Base-by-base conservation (phyloP, 2,888 invertebrate species). In the Diogma glabrata region DNA sequence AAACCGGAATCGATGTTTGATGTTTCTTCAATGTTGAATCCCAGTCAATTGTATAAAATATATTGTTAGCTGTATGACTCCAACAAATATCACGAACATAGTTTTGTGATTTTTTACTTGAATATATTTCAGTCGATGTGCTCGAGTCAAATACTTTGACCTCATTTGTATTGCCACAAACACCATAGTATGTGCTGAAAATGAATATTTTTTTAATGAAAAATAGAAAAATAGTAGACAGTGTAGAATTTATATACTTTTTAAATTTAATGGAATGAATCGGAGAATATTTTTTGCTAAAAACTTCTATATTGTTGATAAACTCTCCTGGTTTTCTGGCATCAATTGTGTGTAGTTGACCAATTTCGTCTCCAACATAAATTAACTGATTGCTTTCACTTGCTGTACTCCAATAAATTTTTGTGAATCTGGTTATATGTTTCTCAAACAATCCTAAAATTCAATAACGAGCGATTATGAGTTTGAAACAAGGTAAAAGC, bases 51-150 rank as follows among this genome's bases (percentile, higher is more conserved):
- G 60, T 60, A 50, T 59, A 52, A 9, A 61, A 49, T 28, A 36
- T 20, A 17, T 53, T 50, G 3, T 57, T 53, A 2, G 9, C 45
- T 8, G 52, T 33, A 1, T 49, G 30, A 12, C 55, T 47, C 62
- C 62, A 62, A 47, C 54, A 54, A 6, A 57, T 52, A 51, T 62
- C 62, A 1, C 62, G 56, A 17, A 61, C 52, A 50, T 60, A 60
- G 52, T 60, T 51, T 23, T 54, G 45, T 2, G 59, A 51, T 5
- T 60, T 57, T 33, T 36, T 19, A 54, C 61, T 59, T 55, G 55
- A 53, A 51, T 61, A 61, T n/a, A 60, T 49, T 19, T 48, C 28
- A 12, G 49, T 23, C 4, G 16, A 38, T 6, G 26, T 19, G 30
- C 45, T n/a, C 8, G 47, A 38, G 45, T 56, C 52, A 6, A 56